Percentiles rank a stretch among this genome's conserved stretches.
These are phyloP conservation scores for Synanceia verrucosa DNA, from an alignment of 2,797 vertebrate genomes.

Conservation along the genomic window DNA sequence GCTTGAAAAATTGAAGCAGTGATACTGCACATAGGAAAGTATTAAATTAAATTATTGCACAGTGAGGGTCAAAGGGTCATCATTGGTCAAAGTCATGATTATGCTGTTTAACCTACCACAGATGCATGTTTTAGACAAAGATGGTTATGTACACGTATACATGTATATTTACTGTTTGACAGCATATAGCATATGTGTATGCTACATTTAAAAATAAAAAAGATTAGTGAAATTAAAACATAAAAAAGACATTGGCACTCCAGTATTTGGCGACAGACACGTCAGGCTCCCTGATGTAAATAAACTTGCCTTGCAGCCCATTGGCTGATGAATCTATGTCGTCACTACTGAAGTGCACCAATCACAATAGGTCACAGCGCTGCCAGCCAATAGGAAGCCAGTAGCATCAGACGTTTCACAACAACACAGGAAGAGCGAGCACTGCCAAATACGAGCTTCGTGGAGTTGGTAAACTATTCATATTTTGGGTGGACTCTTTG, in stretches of 20 bases:
- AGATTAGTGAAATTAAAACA: too few species aligned
- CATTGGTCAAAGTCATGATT: not conserved
- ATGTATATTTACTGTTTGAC: not conserved
- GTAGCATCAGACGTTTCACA: not conserved
- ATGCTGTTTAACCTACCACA: not conserved
- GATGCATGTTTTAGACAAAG: not conserved
- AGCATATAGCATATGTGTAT: too few species aligned
- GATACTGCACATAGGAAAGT: too few species aligned
- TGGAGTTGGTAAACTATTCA: rapidly evolving
- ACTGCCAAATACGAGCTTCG: rapidly evolving
- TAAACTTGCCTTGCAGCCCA: not conserved
- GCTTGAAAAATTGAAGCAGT: too few species aligned
- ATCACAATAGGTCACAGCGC: constrained; percentile 39
- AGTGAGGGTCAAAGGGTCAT: too few species aligned
- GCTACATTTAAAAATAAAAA: too few species aligned
- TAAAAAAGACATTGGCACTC: too few species aligned
- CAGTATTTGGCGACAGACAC: too few species aligned
- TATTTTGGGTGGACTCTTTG: rapidly evolving
- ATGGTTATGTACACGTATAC: too few species aligned
- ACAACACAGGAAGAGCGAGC: constrained; percentile 46
- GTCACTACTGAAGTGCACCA: constrained; percentile 22
- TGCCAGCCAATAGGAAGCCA: constrained; percentile 61
- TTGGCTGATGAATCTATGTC: not conserved
- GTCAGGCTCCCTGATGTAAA: too few species aligned
- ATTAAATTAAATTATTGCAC: too few species aligned